Conservation (phyloP, 2,797 vertebrate species). For the Sandelia bainsii region DNA sequence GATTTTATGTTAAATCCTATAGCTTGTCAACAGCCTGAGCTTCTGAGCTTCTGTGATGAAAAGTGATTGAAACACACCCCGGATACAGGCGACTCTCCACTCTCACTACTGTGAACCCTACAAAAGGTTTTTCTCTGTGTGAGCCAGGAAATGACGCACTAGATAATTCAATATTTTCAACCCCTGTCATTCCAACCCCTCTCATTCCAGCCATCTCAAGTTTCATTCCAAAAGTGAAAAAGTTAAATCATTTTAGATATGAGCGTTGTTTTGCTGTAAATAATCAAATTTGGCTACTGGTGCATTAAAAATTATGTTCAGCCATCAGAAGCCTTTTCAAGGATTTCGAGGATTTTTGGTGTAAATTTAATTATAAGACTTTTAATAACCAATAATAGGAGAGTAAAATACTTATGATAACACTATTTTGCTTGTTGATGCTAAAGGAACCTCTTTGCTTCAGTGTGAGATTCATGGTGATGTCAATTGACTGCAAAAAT, state of each 20-base stretch:
- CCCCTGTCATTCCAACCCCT: constrained; percentile 13
- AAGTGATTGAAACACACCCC: constrained; percentile 65
- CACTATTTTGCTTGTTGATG: too few species aligned
- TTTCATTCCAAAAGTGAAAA: neutral
- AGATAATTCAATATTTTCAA: constrained; percentile 56
- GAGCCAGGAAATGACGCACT: constrained; percentile 38
- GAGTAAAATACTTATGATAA: too few species aligned
- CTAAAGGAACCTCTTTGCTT: too few species aligned
- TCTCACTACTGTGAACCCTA: constrained; percentile 59
- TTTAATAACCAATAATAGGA: too few species aligned
- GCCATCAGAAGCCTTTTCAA: too few species aligned
- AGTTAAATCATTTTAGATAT: neutral
- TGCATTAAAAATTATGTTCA: too few species aligned
- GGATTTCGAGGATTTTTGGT: too few species aligned
- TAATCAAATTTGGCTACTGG: neutral
- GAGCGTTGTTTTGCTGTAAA: neutral
- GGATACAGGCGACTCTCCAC: constrained; percentile 55
- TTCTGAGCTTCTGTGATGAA: constrained; percentile 61
- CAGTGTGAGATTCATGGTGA: too few species aligned
- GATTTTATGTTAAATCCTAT: constrained; percentile 70
- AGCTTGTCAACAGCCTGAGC: constrained; percentile 69
- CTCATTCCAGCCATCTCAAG: constrained; percentile 6
- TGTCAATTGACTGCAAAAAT: too few species aligned
- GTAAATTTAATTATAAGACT: too few species aligned
- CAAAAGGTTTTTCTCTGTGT: constrained; percentile 41